phyloP scores from a whole-genome alignment of 1,140 invertebrate species.

The Drosophila obscura region DNA sequence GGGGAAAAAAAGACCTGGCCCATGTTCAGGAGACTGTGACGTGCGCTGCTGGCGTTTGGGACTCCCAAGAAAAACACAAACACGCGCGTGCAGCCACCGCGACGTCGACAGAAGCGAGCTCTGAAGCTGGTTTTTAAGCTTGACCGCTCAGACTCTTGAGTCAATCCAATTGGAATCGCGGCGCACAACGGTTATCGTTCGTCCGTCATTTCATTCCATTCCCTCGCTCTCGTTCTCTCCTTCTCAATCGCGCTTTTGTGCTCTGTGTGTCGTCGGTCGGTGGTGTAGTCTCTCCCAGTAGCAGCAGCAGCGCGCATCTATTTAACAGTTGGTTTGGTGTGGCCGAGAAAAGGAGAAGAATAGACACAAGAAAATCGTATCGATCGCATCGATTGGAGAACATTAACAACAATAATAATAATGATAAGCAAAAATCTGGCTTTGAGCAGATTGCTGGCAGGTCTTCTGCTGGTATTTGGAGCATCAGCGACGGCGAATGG shows the following conservation, averaged over 20 bases:
- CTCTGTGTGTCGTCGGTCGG: background rate
- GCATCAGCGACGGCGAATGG: slow-evolving; percentile 21
- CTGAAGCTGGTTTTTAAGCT: slow-evolving; percentile 72
- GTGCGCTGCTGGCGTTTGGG: slow-evolving; percentile 27
- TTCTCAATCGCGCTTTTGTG: slow-evolving; percentile 4
- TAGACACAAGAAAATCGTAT: slow-evolving; percentile 24
- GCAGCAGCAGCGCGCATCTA: slow-evolving; percentile 8
- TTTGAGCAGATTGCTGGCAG: slow-evolving; percentile 19
- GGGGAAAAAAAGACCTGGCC: slow-evolving; percentile 14
- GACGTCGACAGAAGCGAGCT: slow-evolving; percentile 20
- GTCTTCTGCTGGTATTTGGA: slow-evolving; percentile 29
- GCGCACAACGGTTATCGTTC: slow-evolving; percentile 60
- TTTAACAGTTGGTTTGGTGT: slow-evolving; percentile 53
- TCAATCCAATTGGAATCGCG: slow-evolving; percentile 67
- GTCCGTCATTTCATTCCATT: too few relatives aligned
- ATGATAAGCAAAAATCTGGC: slow-evolving; percentile 48
- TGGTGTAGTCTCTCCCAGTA: slow-evolving; percentile 5
- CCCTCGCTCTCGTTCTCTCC: too few relatives aligned
- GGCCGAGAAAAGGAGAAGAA: slow-evolving; percentile 36
- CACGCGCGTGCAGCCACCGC: slow-evolving; percentile 10
- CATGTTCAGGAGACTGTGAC: slow-evolving; percentile 24
- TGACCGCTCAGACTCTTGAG: slow-evolving; percentile 42
- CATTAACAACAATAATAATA: slow-evolving; percentile 36
- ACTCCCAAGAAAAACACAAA: slow-evolving; percentile 52
- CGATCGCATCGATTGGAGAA: slow-evolving; percentile 8